Percentiles rank a stretch among this genome's conserved stretches.
phyloP scores from a whole-genome alignment of 2,797 vertebrate genomes.

The Squalus acanthias region DNA sequence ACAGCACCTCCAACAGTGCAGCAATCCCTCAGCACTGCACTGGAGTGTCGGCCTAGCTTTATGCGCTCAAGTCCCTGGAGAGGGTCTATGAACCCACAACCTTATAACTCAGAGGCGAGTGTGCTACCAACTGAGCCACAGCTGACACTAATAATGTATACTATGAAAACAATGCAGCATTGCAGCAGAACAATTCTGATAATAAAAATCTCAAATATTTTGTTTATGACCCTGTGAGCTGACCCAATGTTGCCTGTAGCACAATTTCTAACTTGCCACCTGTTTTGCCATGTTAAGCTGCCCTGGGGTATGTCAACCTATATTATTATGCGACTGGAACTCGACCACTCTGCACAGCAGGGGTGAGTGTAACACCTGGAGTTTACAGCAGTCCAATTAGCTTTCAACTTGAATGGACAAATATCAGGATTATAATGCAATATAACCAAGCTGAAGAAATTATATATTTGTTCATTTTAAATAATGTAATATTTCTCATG shows the following conservation, averaged over 20 bases:
- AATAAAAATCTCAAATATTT: not conserved
- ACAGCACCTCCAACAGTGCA: no score
- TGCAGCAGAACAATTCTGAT: not conserved
- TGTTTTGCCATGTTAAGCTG: constrained; percentile 2
- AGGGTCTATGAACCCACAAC: no score
- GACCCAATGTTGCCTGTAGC: not conserved
- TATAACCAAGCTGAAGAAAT: not conserved
- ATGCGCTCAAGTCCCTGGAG: no score
- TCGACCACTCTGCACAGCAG: not conserved
- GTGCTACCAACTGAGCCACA: no score
- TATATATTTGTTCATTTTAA: no score
- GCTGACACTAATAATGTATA: not conserved
- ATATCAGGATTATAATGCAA: not conserved
- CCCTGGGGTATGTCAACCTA: not conserved
- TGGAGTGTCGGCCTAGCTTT: no score
- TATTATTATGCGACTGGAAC: not conserved
- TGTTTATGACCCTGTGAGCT: not conserved
- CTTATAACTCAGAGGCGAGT: no score
- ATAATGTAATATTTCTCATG: not conserved
- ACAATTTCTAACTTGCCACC: not conserved
- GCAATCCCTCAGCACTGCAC: no score
- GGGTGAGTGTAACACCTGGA: not conserved
- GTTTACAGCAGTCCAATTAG: not conserved
- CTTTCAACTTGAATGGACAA: not conserved
- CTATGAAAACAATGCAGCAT: not conserved